Conservation (phyloP, 1,140 invertebrate species). For the Drosophila trapezifrons region DNA sequence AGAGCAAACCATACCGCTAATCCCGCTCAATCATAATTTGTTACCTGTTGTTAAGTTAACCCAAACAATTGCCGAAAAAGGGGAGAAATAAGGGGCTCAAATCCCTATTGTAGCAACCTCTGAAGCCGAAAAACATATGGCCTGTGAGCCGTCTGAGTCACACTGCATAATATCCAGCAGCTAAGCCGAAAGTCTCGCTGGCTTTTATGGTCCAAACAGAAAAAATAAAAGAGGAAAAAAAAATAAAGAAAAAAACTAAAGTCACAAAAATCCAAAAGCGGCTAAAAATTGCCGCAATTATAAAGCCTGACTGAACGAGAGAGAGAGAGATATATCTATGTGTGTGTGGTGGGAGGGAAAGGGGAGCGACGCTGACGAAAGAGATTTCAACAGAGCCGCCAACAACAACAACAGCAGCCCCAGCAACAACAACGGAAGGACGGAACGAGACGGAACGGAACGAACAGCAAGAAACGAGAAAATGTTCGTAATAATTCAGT, state of each 20-base stretch:
- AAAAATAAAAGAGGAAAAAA: background rate
- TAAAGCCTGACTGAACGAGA: conserved; percentile 48
- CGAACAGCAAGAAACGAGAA: conserved; percentile 47
- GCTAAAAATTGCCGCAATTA: conserved; percentile 70
- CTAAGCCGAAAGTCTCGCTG: conserved; percentile 35
- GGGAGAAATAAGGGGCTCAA: conserved; percentile 20
- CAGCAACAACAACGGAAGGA: conserved; percentile 53
- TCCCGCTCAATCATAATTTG: conserved; percentile 30
- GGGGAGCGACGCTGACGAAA: conserved; percentile 62
- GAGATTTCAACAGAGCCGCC: conserved; percentile 69
- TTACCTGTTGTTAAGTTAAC: conserved; percentile 38
- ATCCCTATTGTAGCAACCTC: conserved; percentile 49
- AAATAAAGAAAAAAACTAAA: conserved; percentile 31
- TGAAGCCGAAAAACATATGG: conserved; percentile 43
- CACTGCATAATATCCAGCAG: conserved; percentile 28
- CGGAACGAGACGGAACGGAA: conserved; percentile 65
- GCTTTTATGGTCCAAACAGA: conserved; percentile 24
- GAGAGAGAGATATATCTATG: conserved; percentile 23
- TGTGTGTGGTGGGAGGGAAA: conserved; percentile 30
- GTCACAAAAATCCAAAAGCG: conserved; percentile 56
- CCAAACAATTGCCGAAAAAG: conserved; percentile 33
- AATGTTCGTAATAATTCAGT: conserved; percentile 76
- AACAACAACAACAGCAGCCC: conserved; percentile 1
- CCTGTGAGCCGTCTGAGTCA: conserved; percentile 38
- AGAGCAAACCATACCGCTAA: background rate